Base-by-base conservation (phyloP, 2,888 invertebrate species). In the Microchrysa polita region DNA sequence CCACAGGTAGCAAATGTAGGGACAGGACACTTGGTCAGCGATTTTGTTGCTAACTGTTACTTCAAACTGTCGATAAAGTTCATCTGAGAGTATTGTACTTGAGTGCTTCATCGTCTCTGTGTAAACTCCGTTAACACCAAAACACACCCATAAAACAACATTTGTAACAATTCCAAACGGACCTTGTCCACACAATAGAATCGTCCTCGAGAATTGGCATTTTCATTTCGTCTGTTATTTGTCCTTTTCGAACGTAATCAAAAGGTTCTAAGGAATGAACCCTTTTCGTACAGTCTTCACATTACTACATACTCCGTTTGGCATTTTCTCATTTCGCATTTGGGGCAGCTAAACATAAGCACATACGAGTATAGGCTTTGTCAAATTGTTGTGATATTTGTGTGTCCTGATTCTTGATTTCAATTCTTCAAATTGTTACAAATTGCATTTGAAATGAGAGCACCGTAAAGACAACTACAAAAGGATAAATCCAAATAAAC, bases 181-280 rank as follows among this genome's bases (percentile, higher is more conserved):
- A 48, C 16, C 48, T 34, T 34, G 27, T 34, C 27, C 27, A 34
- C 7, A 34, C 27, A 34, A 34, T 34, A 57, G 55, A 12, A 57
- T 10, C 55, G 22, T 5, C 14, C 14, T 4, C 18, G 27, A 27
- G n/a, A 59, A 59, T 22, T n/a, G 27, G 2, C 12, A 57, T 69
- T 69, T 55, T 57, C 69, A 69, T 69, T 69, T 69, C 34, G 20
- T 23, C 40, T 42, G 42, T 69, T 34, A 34, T 34, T 69, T 69
- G 22, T 14, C 42, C 27, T 18, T 12, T 18, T 27, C 48, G 20
- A 23, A 55, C 12, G 40, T 69, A 69, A 55, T 55, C 55, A 57
- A 69, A 69, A 65, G 65, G 65, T 48, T 48, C 22, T 23, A 65
- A 44, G 65, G 14, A 65, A 65, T 65, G 18, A 42, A 65, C 12